A percentile compares a stretch with the other conserved stretches of the same genome.
These are phyloP conservation scores for Cheumatopsyche charites DNA, from an alignment of 1,140 invertebrate species.

Conservation along the genomic window DNA sequence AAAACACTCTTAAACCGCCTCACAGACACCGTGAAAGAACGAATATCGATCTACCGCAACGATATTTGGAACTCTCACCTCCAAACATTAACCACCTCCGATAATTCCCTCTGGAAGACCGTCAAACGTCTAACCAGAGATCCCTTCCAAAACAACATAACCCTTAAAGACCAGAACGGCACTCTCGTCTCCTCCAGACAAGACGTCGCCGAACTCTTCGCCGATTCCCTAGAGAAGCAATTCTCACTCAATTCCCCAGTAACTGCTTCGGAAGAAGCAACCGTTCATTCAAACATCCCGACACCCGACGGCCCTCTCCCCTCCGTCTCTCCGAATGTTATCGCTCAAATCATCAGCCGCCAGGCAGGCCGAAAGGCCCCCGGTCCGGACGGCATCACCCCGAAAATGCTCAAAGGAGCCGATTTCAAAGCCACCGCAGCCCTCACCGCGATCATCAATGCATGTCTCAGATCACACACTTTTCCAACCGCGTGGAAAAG, in stretches of 20 bases:
- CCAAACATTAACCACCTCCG: background rate
- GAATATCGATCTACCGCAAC: background rate
- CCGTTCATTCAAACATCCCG: background rate
- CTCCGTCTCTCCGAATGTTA: background rate
- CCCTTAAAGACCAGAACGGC: background rate
- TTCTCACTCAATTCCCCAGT: background rate
- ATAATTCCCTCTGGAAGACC: background rate
- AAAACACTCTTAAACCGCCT: background rate
- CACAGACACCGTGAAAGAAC: background rate
- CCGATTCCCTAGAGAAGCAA: background rate
- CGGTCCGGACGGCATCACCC: background rate
- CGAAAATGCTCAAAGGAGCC: background rate
- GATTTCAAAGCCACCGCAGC: background rate
- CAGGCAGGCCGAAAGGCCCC: background rate
- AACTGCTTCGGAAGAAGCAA: background rate
- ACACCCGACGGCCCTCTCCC: background rate
- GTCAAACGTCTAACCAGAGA: background rate
- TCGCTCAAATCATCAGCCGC: background rate
- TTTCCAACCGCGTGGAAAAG: constrained; percentile 3
- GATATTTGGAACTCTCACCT: background rate
- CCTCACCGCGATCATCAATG: background rate
- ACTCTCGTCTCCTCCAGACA: background rate
- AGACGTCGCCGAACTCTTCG: constrained; percentile 7
- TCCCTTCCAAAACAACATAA: background rate
- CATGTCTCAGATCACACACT: background rate